Conservation (phyloP, 2,797 vertebrate genomes). For the Pagetopsis macropterus region DNA sequence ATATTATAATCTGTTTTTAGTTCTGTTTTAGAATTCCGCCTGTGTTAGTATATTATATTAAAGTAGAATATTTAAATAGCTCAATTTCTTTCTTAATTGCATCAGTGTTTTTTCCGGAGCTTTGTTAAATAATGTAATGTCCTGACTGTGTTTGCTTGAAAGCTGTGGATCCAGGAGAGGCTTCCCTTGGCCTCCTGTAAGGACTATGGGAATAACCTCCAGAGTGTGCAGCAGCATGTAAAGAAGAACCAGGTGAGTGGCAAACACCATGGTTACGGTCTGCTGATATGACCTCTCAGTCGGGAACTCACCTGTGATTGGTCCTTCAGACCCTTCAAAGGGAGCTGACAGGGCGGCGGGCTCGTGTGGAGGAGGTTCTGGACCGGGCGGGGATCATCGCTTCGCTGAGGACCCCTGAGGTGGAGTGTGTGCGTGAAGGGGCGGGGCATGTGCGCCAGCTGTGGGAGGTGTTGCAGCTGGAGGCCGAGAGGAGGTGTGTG, state of each 20-base stretch:
- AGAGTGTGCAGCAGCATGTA: slow-evolving; percentile 90
- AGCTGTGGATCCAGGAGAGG: slow-evolving; percentile 94
- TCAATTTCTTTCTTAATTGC: no score
- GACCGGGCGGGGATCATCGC: slow-evolving; percentile 85
- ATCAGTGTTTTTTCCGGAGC: background rate
- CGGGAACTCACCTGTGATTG: slow-evolving; percentile 22
- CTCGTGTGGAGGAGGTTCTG: slow-evolving; percentile 88
- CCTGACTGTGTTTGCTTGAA: slow-evolving; percentile 37
- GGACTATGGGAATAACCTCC: slow-evolving; percentile 92
- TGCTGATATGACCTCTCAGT: slow-evolving; percentile 5
- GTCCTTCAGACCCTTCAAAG: slow-evolving; percentile 88
- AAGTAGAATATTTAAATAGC: background rate
- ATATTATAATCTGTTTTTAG: background rate
- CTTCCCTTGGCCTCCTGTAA: slow-evolving; percentile 89
- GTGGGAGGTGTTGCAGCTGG: slow-evolving; percentile 89
- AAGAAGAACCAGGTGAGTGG: slow-evolving; percentile 91
- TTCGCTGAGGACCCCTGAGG: slow-evolving; percentile 84
- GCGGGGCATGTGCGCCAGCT: slow-evolving; percentile 84
- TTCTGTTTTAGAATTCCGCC: background rate
- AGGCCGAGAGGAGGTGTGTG: slow-evolving; percentile 85
- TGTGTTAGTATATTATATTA: background rate
- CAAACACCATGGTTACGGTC: background rate
- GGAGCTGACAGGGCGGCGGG: slow-evolving; percentile 91
- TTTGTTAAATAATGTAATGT: slow-evolving; percentile 16
- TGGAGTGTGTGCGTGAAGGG: slow-evolving; percentile 86